Conservation (phyloP, 2,888 invertebrate species). For the Drosophila limbata region DNA sequence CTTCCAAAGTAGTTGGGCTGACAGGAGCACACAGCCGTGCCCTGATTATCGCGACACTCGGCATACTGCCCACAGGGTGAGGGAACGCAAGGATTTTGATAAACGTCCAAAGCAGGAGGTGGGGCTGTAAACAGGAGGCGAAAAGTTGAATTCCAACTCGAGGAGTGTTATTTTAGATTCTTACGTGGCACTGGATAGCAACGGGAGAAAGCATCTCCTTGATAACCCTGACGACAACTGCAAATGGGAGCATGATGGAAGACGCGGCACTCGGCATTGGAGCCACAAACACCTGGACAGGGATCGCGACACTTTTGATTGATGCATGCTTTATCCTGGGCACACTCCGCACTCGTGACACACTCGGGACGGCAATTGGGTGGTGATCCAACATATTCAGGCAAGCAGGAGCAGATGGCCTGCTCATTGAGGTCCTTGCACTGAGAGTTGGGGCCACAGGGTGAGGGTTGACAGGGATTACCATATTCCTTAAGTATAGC, state of each 20-base stretch:
- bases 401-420: conserved; percentile 88
- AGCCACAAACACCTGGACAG: conserved; percentile 88
- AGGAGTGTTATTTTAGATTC: conserved; percentile 28
- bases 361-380: conserved; percentile 90
- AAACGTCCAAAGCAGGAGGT: conserved; percentile 72
- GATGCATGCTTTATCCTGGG: conserved; percentile 87
- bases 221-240: conserved; percentile 89
- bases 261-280: conserved; percentile 90
- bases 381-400: conserved; percentile 88
- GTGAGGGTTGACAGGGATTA: conserved; percentile 88
- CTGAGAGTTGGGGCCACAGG: conserved; percentile 89
- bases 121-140: conserved; percentile 47
- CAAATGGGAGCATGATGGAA: conserved; percentile 92
- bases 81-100: conserved; percentile 89
- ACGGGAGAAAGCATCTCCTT: conserved; percentile 91
- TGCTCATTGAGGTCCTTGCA: conserved; percentile 87
- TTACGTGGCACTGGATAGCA: conserved; percentile 86
- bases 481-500: conserved; percentile 82
- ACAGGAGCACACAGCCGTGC: conserved; percentile 89
- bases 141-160: background rate
- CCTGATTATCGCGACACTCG: conserved; percentile 88
- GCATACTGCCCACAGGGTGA: conserved; percentile 91
- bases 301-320: conserved; percentile 89
- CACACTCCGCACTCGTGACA: conserved; percentile 88
- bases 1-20: conserved; percentile 88